phyloP scores from a whole-genome alignment of 1,140 invertebrate species.

The Drosophila kanapiae region DNA sequence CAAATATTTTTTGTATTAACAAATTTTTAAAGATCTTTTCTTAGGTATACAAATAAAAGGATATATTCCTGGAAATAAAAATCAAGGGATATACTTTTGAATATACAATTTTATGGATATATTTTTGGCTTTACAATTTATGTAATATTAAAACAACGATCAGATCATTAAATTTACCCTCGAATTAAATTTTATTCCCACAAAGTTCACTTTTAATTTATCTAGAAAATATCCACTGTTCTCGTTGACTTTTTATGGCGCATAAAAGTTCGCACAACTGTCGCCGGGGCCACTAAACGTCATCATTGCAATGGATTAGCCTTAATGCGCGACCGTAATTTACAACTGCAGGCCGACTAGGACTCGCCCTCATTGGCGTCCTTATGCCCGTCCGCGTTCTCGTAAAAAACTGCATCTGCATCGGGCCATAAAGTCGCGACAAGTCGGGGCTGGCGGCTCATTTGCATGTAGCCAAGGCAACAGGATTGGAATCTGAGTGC shows the following conservation, averaged over 20 bases:
- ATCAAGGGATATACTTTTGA: no score
- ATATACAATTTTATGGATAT: no score
- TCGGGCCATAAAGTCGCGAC: slow-evolving; percentile 54
- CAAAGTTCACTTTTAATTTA: neutral
- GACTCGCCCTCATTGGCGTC: slow-evolving; percentile 2
- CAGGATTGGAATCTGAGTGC: slow-evolving; percentile 17
- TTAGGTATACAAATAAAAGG: no score
- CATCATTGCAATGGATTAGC: slow-evolving; percentile 77
- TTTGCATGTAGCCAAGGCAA: slow-evolving; percentile 56
- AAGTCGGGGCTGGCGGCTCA: slow-evolving; percentile 51
- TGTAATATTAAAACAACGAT: no score
- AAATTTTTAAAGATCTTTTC: no score
- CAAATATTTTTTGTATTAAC: no score
- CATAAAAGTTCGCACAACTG: slow-evolving; percentile 77
- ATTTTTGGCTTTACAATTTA: no score
- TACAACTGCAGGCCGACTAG: slow-evolving; percentile 29
- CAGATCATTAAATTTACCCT: no score
- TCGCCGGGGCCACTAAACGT: slow-evolving; percentile 73
- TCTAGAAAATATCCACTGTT: slow-evolving; percentile 3
- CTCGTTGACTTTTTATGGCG: slow-evolving; percentile 50
- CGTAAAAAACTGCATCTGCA: slow-evolving; percentile 69
- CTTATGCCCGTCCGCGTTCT: neutral
- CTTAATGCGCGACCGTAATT: slow-evolving; percentile 61
- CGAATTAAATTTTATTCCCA: neutral
- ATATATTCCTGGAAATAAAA: no score